Conservation (phyloP, 2,113 vertebrate genomes). For the Sula dactylatra region DNA sequence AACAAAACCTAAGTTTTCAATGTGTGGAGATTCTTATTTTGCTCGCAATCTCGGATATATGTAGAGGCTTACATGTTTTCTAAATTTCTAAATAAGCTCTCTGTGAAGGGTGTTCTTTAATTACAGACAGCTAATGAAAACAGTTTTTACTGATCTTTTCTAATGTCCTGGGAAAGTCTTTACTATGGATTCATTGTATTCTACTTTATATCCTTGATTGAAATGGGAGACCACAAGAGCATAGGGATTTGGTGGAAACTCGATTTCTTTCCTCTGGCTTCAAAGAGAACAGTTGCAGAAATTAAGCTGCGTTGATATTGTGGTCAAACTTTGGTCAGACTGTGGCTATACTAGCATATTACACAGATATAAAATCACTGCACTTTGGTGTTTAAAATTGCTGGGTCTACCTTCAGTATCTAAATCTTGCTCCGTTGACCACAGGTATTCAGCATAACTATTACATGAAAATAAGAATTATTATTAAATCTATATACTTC, state of each 20-base stretch:
- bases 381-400: neutral
- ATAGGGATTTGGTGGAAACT: conserved; percentile 54
- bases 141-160: conserved; percentile 57
- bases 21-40: conserved; percentile 55
- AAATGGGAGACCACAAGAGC: conserved; percentile 56
- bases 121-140: conserved; percentile 71
- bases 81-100: conserved; percentile 59
- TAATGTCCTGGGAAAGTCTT: conserved; percentile 57
- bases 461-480: neutral
- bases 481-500: neutral
- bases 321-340: conserved; percentile 32
- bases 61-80: conserved; percentile 47
- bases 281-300: conserved; percentile 49
- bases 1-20: conserved; percentile 3
- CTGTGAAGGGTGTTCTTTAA: conserved; percentile 71
- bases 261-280: conserved; percentile 26
- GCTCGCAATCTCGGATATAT: conserved; percentile 29
- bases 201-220: conserved; percentile 56
- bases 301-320: conserved; percentile 11
- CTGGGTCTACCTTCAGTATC: neutral
- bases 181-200: conserved; percentile 54
- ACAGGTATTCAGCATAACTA: neutral
- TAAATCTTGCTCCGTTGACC: neutral
- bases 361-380: neutral
- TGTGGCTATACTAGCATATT: neutral